Base-by-base conservation (phyloP, 2,113 vertebrate genomes). In the Piliocolobus tephrosceles region DNA sequence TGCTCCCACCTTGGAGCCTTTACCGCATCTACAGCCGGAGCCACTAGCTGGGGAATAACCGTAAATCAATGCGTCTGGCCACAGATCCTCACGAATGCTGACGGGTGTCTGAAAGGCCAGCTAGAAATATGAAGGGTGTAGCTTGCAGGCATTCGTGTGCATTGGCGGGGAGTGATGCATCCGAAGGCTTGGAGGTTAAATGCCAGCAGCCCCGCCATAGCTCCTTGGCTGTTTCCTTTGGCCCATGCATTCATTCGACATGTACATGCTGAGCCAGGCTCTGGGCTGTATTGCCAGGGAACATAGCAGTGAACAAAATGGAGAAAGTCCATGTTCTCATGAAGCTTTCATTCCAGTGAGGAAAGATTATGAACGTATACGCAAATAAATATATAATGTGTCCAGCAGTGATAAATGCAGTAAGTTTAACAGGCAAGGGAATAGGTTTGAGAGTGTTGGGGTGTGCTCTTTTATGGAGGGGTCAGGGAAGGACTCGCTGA, bases 131-230 rank as follows among this genome's bases (percentile, higher is more conserved):
- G 55, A 45, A 13, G 57, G 10, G 5, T 3, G 10, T 1, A n/a
- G 38, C 18, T 35, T 35, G 8, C 23, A 30, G 8, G 61, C 25
- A 0, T 84, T 7, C 38, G 20, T n/a, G 22, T 70, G 11, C 35
- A 20, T 2, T 32, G 75, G 40, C 7, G 10, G 4, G 55, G 16
- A 43, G 6, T 20, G 75, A 12, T 0, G 7, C 13, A 27, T 32
- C 64, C 30, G 10, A 73, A 47, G 70, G 9, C 35, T 3, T 0
- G 0, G 64, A 17, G 10, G 22, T 43, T 30, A 40, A 6, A 22
- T 30, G 43, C 45, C 38, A 0, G 20, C 10, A 5, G 72, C 2
- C 2, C 35, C 0, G 0, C 47, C 73, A 9, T 40, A 0, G 52
- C 10, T 43, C 30, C 35, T 11, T 6, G 18, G 13, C 90, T 2